A percentile compares a stretch with the other conserved stretches of the same genome.
phyloP scores from a whole-genome alignment of 2,888 invertebrate genomes.

The Caenorhabditis afra region DNA sequence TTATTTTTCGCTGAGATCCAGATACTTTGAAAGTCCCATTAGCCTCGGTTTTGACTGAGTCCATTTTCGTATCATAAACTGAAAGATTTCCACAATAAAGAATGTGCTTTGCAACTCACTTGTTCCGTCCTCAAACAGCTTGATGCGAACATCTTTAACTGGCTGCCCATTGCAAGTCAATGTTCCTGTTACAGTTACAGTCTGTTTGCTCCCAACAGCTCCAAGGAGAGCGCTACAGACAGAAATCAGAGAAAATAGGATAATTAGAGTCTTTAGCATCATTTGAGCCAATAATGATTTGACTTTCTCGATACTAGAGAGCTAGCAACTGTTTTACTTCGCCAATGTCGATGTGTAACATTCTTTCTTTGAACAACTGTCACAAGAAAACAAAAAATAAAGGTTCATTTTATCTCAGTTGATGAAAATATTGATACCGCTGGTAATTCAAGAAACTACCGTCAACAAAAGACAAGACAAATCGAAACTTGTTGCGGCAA shows the following conservation, averaged over 20 bases:
- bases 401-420: no score
- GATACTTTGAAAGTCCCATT: conserved; percentile 69
- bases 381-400: no score
- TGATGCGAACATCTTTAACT: conserved; percentile 32
- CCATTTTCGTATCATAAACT: conserved; percentile 73
- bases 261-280: conserved; percentile 22
- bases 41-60: conserved; percentile 67
- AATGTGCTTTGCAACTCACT: conserved; percentile 25
- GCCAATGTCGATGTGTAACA: no score
- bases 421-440: no score
- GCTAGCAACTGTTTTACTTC: no score
- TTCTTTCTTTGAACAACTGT: no score
- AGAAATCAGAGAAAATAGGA: conserved; percentile 7
- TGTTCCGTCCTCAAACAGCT: conserved; percentile 45
- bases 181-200: conserved; percentile 44
- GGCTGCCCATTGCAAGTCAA: conserved; percentile 44
- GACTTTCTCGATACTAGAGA: neutral
- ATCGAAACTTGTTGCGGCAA: no score
- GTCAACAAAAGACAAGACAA: no score
- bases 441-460: no score
- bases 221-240: conserved; percentile 17
- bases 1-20: conserved; percentile 64
- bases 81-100: neutral
- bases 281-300: neutral
- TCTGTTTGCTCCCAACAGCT: conserved; percentile 38